Conservation (phyloP, 23 tunicate species). For the Corella eumyota region DNA sequence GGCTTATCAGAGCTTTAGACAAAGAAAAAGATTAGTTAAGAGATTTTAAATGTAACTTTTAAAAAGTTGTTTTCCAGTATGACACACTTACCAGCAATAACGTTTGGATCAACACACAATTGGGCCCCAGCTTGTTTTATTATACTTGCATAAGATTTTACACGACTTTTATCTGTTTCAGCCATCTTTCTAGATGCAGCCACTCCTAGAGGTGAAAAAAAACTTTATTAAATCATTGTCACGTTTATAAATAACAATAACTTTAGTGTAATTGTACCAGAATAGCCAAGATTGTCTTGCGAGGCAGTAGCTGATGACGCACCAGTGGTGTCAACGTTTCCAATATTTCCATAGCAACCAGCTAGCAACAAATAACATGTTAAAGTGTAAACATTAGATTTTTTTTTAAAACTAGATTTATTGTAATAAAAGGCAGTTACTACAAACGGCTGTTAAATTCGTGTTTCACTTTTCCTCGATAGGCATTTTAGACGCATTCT, state of each 20-base stretch:
- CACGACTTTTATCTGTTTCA: conserved; percentile 11
- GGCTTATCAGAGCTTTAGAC: conserved; percentile 55
- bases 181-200: conserved; percentile 60
- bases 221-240: too few relatives aligned
- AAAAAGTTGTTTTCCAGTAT: background rate
- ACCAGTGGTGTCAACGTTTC: conserved; percentile 64
- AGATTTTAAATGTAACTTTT: background rate
- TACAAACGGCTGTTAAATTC: too few relatives aligned
- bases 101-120: conserved; percentile 36
- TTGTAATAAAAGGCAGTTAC: too few relatives aligned
- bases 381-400: too few relatives aligned
- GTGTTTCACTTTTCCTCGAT: too few relatives aligned
- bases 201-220: conserved; percentile 26
- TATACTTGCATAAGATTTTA: conserved; percentile 20
- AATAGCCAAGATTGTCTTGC: conserved; percentile 30
- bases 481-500: too few relatives aligned
- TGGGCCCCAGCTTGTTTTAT: conserved; percentile 39
- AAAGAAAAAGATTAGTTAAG: background rate
- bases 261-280: conserved; percentile 38
- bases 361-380: too few relatives aligned
- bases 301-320: conserved; percentile 39
- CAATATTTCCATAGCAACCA: conserved; percentile 52
- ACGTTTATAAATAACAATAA: too few relatives aligned
- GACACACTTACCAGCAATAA: conserved; percentile 52
- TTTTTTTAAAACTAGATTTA: too few relatives aligned